phyloP scores from a whole-genome alignment of 2,888 invertebrate genomes.

The Eupithecia pulchellata region DNA sequence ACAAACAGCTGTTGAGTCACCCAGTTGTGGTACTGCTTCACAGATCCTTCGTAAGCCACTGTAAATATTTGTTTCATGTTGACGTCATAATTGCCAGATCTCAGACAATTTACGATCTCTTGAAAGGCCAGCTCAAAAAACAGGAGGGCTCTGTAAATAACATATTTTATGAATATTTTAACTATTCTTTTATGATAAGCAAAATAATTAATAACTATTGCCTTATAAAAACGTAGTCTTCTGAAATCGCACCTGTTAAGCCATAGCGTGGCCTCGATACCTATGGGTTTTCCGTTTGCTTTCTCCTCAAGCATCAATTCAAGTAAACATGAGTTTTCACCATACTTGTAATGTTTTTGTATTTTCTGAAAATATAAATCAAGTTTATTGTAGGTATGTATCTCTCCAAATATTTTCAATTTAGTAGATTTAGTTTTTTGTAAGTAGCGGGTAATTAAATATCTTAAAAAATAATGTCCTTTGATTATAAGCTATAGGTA shows the following conservation, averaged over 20 bases:
- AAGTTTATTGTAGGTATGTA: neutral
- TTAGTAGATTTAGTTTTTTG: neutral
- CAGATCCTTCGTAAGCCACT: conserved; percentile 88
- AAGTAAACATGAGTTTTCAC: conserved; percentile 86
- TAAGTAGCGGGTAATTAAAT: neutral
- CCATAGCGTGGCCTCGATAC: conserved; percentile 89
- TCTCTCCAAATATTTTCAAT: neutral
- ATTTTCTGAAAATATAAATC: conserved; percentile 84
- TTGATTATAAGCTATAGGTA: neutral
- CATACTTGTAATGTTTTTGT: conserved; percentile 79
- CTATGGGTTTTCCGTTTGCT: conserved; percentile 76
- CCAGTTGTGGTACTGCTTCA: conserved; percentile 91
- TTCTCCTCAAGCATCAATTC: conserved; percentile 88
- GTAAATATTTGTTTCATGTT: conserved; percentile 87
- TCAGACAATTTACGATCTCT: conserved; percentile 80
- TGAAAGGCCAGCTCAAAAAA: conserved; percentile 87
- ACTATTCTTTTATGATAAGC: neutral
- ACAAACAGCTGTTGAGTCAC: conserved; percentile 90
- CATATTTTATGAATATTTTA: conserved; percentile 5
- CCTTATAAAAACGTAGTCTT: neutral
- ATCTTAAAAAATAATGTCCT: neutral
- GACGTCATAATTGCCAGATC: conserved; percentile 76
- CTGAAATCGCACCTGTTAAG: conserved; percentile 81
- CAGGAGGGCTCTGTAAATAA: conserved; percentile 84
- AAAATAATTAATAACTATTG: neutral